Percentiles rank a stretch among this genome's conserved stretches.
Conservation (phyloP, 1,140 invertebrate genomes). For the Alviniconcha marisindica region DNA sequence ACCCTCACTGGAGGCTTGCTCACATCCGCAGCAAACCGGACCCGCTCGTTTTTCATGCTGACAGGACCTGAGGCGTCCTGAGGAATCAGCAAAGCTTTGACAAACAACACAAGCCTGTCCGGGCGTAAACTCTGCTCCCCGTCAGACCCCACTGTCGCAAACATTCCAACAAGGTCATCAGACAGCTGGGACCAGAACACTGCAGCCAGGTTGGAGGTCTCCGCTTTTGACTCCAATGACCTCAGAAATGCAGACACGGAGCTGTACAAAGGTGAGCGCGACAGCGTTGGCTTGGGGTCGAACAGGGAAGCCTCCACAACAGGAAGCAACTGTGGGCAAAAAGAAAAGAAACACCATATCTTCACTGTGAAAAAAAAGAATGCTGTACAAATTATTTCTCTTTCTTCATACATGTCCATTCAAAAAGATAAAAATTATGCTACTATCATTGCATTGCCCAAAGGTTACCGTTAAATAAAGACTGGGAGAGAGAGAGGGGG, state of each 20-base stretch:
- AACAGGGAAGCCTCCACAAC: constrained; percentile 64
- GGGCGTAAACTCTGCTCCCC: not conserved
- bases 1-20: not conserved
- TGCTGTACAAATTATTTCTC: constrained; percentile 16
- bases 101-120: constrained; percentile 29
- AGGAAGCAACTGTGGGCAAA: constrained; percentile 60
- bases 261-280: constrained; percentile 58
- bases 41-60: constrained; percentile 13
- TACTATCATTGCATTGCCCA: too few species aligned
- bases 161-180: constrained; percentile 39
- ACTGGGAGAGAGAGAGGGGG: too few species aligned
- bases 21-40: constrained; percentile 29
- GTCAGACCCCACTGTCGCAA: not conserved
- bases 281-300: constrained; percentile 57
- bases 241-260: constrained; percentile 52
- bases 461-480: too few species aligned
- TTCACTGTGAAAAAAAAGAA: not conserved
- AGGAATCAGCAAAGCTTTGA: not conserved
- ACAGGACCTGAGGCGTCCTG: not conserved
- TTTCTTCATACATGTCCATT: too few species aligned
- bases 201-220: constrained; percentile 9
- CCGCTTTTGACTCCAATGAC: constrained; percentile 42
- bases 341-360: not conserved
- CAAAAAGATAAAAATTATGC: too few species aligned
- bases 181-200: constrained; percentile 58